Base-by-base conservation (phyloP, 1,140 invertebrate species). In the Xylocopa sonorina region DNA sequence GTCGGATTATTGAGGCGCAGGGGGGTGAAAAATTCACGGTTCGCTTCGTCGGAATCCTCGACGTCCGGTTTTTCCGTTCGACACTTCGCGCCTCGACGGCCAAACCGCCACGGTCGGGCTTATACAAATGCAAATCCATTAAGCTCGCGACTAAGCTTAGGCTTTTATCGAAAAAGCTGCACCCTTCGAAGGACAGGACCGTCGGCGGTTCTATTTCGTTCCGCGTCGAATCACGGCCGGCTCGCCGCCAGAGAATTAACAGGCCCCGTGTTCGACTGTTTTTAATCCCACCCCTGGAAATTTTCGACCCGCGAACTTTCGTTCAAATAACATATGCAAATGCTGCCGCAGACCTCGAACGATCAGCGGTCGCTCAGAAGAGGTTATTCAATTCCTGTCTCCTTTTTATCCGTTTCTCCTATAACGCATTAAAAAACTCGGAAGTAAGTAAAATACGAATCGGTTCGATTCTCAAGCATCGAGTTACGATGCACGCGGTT, bases 71-170 rank as follows among this genome's bases (percentile, higher is more conserved):
- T 83, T 83, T 76, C n/a, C 83, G 83, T 83, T 69, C 75, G 63
- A 84, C 82, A 66, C 66, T 67, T 69, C 64, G 64, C 63, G 74
- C 46, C 29, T 57, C 51, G 41, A 29, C 74, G 74, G 12, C 27
- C 50, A 48, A 43, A 68, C 64, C 64, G 16, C 62, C 74, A 18
- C 58, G 29, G 62, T 50, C 69, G 14, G 46, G 82, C 78, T 85
- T 80, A 84, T 82, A 85, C 83, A 85, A 85, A 85, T 85, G 83
- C 83, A 85, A 85, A 85, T 85, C 83, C 83, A 83, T 84, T 85
- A 85, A 85, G 83, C 83, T 80, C 60, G 83, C 64, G 82, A 80
- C 82, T 85, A 85, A 85, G 83, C 83, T 85, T 69, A 55, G 78
- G 83, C 83, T 85, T 85, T 85, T 85, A 85, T 85, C 83, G 78